phyloP scores from a whole-genome alignment of 2,888 invertebrate species.

The Gisinianus flammeolus region DNA sequence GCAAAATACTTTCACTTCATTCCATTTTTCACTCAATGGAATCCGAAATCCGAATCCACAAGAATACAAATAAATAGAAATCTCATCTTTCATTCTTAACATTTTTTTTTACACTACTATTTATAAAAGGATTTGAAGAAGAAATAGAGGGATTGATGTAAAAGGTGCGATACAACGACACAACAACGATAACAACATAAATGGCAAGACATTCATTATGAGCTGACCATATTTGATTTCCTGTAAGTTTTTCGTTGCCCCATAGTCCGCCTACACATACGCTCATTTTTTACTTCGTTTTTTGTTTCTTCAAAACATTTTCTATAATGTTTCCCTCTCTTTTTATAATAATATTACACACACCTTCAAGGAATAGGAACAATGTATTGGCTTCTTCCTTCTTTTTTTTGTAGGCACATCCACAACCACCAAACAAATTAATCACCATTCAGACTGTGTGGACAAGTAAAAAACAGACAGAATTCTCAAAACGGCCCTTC shows the following conservation, averaged over 20 bases:
- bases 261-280: neutral
- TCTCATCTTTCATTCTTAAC: neutral
- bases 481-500: neutral
- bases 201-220: constrained; percentile 15
- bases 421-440: too few relatives aligned
- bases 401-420: constrained; percentile 2
- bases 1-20: neutral
- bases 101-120: neutral
- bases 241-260: neutral
- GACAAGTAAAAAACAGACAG: neutral
- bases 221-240: too few relatives aligned
- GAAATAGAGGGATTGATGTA: neutral
- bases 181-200: neutral
- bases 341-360: neutral
- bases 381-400: neutral
- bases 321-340: neutral
- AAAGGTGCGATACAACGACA: neutral
- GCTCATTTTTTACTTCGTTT: too few relatives aligned
- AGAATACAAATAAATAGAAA: neutral
- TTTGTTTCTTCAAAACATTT: neutral
- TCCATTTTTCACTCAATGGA: neutral
- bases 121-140: neutral
- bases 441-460: too few relatives aligned
- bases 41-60: neutral
- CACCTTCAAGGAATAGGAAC: neutral